phyloP scores from a whole-genome alignment of 2,797 vertebrate species.

The Hybognathus amarus region DNA sequence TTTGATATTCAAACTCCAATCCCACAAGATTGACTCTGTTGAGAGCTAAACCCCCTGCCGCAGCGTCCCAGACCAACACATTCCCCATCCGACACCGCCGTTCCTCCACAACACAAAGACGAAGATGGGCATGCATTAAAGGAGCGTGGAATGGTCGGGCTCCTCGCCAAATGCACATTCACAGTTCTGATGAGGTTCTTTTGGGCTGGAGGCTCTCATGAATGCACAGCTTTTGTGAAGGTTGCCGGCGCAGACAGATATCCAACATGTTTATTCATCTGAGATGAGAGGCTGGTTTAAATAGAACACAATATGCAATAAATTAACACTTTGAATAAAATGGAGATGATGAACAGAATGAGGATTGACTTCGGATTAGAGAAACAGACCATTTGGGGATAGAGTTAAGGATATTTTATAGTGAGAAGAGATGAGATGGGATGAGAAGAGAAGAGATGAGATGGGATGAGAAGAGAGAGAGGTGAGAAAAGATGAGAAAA shows the following conservation, averaged over 20 bases:
- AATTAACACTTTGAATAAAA: constrained; percentile 50
- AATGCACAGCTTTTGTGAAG: constrained; percentile 73
- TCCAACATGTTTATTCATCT: constrained; percentile 72
- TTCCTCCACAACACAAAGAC: constrained; percentile 23
- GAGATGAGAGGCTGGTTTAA: constrained; percentile 60
- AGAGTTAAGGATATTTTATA: constrained; percentile 5
- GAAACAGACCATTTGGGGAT: background rate
- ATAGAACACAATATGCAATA: constrained; percentile 61
- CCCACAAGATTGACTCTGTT: constrained; percentile 13
- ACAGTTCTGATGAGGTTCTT: constrained; percentile 40
- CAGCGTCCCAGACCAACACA: constrained; percentile 24
- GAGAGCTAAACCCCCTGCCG: constrained; percentile 25
- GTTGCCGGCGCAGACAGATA: constrained; percentile 73
- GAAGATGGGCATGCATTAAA: constrained; percentile 25
- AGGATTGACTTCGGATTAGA: constrained; percentile 57
- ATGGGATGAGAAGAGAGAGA: background rate
- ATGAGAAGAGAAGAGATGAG: background rate
- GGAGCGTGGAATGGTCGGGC: background rate
- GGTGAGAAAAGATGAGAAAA: background rate
- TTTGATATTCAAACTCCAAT: constrained; percentile 35
- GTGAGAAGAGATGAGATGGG: background rate
- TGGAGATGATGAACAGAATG: constrained; percentile 44
- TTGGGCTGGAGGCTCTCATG: constrained; percentile 14
- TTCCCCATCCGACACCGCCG: background rate
- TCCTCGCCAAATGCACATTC: constrained; percentile 40